Base-by-base conservation (phyloP, 2,797 vertebrate species). In the Nothura maculosa region DNA sequence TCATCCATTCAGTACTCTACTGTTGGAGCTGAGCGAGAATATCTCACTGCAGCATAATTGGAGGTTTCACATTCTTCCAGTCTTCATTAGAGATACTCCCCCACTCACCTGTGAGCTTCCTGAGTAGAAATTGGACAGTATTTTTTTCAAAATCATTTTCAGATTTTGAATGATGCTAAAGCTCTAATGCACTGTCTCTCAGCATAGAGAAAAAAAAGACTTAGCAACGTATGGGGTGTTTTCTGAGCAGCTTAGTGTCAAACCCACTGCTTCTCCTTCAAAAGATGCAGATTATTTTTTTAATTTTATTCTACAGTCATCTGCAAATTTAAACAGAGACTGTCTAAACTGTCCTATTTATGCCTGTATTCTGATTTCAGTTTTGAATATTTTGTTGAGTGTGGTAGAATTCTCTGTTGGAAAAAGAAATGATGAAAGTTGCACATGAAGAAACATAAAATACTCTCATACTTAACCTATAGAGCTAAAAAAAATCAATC, bases 11-110 rank as follows among this genome's bases (percentile, higher is more conserved):
- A 83, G 7, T 66, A 32, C 27, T 84, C 27, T 42, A 6, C 21
- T 80, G 10, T 93, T 45, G 69, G 43, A 82, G 45, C 42, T 82
- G 58, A 78, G 42, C 54, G 30, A 94, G 80, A 36, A 54, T 68
- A 72, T 78, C 73, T 73, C 36, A 81, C 9, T 16, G 58, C 45
- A 92, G 45, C 34, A 58, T 94, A 96, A 92, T 62, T 94, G 61
- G 76, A 81, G 89, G 81, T 92, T 96, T 94, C 66, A 78, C 36
- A 78, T 81, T 87, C 69, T 78, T 90, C 75, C 84, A 96, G 30
- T 75, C 61, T 85, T 91, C 78, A 38, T 89, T 63, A 81, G 40
- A 81, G 90, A 7, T 22, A 62, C 73, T 92, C 81, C 42, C 24
- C 73, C 73, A 91, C 84, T 90, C 68, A 77, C 32, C 80, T 43